phyloP scores from a whole-genome alignment of 53 echinoderm and acorn worm species.

The Luidia sarsii region DNA sequence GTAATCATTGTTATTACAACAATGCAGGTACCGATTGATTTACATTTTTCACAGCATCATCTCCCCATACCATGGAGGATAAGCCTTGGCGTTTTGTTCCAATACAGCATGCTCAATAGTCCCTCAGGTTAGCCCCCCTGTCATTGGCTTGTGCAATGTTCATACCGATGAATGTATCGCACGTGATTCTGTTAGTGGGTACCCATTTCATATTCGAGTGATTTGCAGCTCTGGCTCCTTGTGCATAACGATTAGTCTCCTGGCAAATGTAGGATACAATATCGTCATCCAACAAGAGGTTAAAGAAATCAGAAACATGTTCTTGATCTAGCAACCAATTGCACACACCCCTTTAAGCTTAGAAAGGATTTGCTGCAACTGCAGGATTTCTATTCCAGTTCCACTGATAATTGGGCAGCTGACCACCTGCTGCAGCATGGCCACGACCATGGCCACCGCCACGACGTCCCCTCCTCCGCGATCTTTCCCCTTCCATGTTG shows the following conservation, averaged over 20 bases:
- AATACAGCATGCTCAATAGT: too few relatives aligned
- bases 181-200: neutral
- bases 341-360: constrained; percentile 10
- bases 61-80: constrained; percentile 20
- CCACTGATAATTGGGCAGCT: neutral
- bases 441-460: neutral
- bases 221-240: constrained; percentile 20
- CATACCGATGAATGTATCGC: constrained; percentile 29
- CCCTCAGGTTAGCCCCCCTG: constrained; percentile 21
- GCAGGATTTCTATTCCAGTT: constrained; percentile 14
- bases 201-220: constrained; percentile 27
- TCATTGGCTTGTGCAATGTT: constrained; percentile 17
- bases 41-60: constrained; percentile 24
- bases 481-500: too few relatives aligned
- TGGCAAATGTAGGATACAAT: constrained; percentile 11
- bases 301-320: neutral
- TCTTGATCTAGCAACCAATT: constrained; percentile 6
- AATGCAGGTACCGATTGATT: constrained; percentile 31
- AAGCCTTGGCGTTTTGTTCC: neutral
- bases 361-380: constrained; percentile 13
- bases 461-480: neutral
- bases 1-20: constrained; percentile 11
- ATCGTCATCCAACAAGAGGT: too few relatives aligned
- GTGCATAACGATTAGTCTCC: constrained; percentile 30
- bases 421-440: constrained; percentile 5